phyloP scores from a whole-genome alignment of 1,140 invertebrate genomes.

The Harlomillsia oculata region DNA sequence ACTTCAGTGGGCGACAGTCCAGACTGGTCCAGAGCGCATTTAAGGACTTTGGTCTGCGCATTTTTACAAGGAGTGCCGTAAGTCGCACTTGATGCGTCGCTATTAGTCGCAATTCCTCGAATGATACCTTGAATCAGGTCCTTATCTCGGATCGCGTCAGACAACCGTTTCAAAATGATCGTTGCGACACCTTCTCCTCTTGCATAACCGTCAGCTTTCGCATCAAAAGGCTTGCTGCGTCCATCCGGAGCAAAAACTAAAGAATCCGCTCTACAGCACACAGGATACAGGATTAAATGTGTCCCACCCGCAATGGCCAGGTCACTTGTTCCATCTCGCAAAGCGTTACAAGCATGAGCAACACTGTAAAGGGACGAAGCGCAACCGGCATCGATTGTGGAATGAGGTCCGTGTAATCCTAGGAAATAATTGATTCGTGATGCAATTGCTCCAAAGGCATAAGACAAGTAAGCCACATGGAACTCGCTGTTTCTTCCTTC shows the following conservation, averaged over 20 bases:
- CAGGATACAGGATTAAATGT: conserved; percentile 22
- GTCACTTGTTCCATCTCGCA: conserved; percentile 6
- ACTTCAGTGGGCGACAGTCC: conserved; percentile 44
- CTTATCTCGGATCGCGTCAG: conserved; percentile 51
- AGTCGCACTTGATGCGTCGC: background rate
- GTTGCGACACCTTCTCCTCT: conserved; percentile 41
- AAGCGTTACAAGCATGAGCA: conserved; percentile 3
- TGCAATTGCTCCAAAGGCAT: background rate
- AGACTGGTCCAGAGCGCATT: conserved; percentile 46
- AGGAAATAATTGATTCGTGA: conserved; percentile 6
- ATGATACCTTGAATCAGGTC: conserved; percentile 39
- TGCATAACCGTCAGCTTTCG: conserved; percentile 43
- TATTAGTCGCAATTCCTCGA: conserved; percentile 1
- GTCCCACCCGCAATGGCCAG: conserved; percentile 20
- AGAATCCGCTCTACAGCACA: conserved; percentile 3
- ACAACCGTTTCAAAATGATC: conserved; percentile 43
- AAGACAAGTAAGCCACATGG: conserved; percentile 14
- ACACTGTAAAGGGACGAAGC: conserved; percentile 4
- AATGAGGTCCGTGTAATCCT: conserved; percentile 9
- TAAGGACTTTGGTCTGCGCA: conserved; percentile 44
- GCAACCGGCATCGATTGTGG: conserved; percentile 6
- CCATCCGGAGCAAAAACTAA: conserved; percentile 41
- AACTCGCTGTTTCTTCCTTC: background rate
- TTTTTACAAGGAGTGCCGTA: conserved; percentile 41
- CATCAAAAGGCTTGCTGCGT: conserved; percentile 54